Conservation (phyloP, 2,113 vertebrate genomes). For the Bucco capensis region DNA sequence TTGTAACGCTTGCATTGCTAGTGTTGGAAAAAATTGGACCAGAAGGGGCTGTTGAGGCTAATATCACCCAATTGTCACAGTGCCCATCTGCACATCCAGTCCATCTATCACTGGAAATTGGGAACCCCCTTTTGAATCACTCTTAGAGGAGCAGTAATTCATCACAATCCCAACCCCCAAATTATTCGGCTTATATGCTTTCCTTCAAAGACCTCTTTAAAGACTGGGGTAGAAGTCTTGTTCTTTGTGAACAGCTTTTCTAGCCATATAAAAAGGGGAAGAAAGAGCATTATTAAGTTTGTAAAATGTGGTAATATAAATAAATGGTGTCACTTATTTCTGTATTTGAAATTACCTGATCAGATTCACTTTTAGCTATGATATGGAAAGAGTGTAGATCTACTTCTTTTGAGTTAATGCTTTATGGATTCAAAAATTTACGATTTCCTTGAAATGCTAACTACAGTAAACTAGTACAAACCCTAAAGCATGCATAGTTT, state of each 20-base stretch:
- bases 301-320: neutral
- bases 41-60: neutral
- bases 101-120: neutral
- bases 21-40: neutral
- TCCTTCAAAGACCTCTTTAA: neutral
- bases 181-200: neutral
- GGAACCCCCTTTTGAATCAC: neutral
- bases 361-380: neutral
- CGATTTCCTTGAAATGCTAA: neutral
- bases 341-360: neutral
- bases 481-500: neutral
- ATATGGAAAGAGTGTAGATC: neutral
- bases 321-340: neutral
- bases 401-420: neutral
- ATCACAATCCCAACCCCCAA: neutral
- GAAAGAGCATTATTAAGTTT: neutral
- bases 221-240: neutral
- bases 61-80: neutral
- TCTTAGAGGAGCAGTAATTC: neutral
- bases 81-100: neutral
- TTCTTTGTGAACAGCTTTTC: neutral
- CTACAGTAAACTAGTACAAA: neutral
- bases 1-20: neutral
- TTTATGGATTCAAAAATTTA: neutral
- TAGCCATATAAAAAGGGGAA: neutral